Conservation (phyloP, 1,140 invertebrate species). For the Apis dorsata region DNA sequence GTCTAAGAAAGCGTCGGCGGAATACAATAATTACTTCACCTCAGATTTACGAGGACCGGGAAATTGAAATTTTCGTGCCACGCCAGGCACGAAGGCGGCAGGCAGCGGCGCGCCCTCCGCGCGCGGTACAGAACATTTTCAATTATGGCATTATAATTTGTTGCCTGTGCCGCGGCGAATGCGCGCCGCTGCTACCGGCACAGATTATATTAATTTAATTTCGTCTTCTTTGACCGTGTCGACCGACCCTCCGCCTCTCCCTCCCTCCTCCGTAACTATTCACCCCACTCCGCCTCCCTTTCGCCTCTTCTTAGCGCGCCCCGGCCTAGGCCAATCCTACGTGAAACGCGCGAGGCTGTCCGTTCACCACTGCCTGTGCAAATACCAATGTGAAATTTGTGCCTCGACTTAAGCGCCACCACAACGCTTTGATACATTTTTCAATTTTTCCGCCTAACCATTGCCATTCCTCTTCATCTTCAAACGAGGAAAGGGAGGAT, state of each 20-base stretch:
- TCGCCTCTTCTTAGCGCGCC: neutral
- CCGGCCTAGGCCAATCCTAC: neutral
- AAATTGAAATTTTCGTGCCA: conserved; percentile 79
- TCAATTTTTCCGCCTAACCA: conserved; percentile 32
- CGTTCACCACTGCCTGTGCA: conserved; percentile 21
- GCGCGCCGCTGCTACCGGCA: conserved; percentile 65
- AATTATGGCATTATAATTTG: conserved; percentile 79
- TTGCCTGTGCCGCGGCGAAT: conserved; percentile 71
- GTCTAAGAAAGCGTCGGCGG: conserved; percentile 76
- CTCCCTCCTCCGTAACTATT: too few relatives aligned
- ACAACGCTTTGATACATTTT: conserved; percentile 49
- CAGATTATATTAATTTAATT: conserved; percentile 79
- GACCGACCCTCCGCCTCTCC: conserved; percentile 32
- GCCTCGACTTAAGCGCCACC: conserved; percentile 17
- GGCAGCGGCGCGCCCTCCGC: conserved; percentile 37
- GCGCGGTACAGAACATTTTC: conserved; percentile 76
- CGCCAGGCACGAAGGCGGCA: conserved; percentile 49
- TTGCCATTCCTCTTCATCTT: conserved; percentile 21
- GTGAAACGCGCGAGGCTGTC: conserved; percentile 12
- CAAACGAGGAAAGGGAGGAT: conserved; percentile 8
- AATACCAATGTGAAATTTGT: conserved; percentile 46
- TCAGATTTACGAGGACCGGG: conserved; percentile 78
- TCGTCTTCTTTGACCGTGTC: conserved; percentile 73
- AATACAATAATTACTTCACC: conserved; percentile 80
- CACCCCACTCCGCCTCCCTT: neutral